Evolutionary conservation across 2,888 invertebrate species (phyloP).

Genomic region (Nemotelus nigrinus): DNA sequence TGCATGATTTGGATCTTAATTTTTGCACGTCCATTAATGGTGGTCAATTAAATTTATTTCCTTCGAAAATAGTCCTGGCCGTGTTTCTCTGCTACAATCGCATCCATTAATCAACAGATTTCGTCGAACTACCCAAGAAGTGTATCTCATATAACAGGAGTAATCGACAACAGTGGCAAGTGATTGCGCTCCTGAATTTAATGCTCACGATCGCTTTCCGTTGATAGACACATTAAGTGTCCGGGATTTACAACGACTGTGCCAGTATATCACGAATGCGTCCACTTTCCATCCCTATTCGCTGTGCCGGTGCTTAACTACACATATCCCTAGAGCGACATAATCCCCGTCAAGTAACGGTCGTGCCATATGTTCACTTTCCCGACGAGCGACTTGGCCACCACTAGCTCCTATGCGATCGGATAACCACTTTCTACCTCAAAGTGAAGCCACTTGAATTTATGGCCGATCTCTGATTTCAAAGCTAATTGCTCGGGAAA

Average conservation of each 20-base stretch:
- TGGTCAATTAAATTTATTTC: no score
- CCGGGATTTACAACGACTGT: not conserved
- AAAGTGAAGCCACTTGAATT: constrained; percentile 48
- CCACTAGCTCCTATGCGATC: constrained; percentile 39
- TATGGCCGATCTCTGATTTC: constrained; percentile 50
- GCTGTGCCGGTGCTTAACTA: no score
- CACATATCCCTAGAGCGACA: not conserved
- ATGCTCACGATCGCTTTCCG: constrained; percentile 21
- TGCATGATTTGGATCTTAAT: no score
- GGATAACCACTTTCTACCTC: constrained; percentile 37
- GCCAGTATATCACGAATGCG: not conserved
- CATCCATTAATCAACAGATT: no score
- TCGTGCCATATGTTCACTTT: constrained; percentile 46
- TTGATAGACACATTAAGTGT: constrained; percentile 22
- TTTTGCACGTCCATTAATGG: no score
- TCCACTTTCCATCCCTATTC: not conserved
- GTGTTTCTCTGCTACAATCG: no score
- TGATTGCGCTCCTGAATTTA: constrained; percentile 25
- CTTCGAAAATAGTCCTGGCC: no score
- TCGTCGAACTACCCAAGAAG: no score
- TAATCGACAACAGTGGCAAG: constrained; percentile 28
- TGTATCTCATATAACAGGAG: constrained; percentile 1
- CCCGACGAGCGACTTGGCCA: constrained; percentile 18
- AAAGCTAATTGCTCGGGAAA: constrained; percentile 50
- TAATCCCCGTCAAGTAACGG: constrained; percentile 40